Percentiles rank a stretch among this genome's conserved stretches.
Conservation (phyloP, 2,888 invertebrate species). For the Heliconius charithonia region DNA sequence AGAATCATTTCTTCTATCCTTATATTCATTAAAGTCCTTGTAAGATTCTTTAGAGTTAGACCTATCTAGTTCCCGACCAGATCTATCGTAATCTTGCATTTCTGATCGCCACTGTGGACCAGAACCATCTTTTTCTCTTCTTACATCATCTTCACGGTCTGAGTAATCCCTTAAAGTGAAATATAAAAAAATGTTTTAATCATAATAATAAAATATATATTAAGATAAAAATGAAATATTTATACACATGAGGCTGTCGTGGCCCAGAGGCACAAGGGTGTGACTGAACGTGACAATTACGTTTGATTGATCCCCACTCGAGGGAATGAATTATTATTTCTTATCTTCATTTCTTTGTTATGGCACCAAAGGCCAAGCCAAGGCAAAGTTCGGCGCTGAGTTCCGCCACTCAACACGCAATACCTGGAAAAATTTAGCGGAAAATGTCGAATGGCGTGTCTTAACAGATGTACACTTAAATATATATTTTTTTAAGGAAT, state of each 20-base stretch:
- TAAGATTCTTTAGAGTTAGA: slow-evolving; percentile 81
- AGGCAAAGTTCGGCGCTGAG: no score
- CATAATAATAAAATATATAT: background rate
- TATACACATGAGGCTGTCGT: background rate
- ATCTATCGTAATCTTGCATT: slow-evolving; percentile 79
- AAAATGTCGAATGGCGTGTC: no score
- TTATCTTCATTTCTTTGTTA: no score
- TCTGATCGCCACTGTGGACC: slow-evolving; percentile 79
- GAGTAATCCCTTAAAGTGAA: slow-evolving; percentile 73
- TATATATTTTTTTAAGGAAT: no score
- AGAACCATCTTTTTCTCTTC: slow-evolving; percentile 74
- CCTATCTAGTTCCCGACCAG: slow-evolving; percentile 73
- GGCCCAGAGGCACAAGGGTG: no score
- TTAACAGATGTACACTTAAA: no score
- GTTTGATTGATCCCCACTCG: no score
- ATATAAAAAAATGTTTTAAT: background rate
- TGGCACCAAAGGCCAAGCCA: no score
- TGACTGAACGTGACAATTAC: no score
- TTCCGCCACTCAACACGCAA: no score
- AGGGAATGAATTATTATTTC: no score
- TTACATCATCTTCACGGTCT: slow-evolving; percentile 77
- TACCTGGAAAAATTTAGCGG: no score
- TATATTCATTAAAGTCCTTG: slow-evolving; percentile 78
- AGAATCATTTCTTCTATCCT: slow-evolving; percentile 78
- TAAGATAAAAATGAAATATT: background rate